Evolutionary conservation across 2,888 invertebrate genomes (phyloP).

Genomic region (Chironomus riparius): DNA sequence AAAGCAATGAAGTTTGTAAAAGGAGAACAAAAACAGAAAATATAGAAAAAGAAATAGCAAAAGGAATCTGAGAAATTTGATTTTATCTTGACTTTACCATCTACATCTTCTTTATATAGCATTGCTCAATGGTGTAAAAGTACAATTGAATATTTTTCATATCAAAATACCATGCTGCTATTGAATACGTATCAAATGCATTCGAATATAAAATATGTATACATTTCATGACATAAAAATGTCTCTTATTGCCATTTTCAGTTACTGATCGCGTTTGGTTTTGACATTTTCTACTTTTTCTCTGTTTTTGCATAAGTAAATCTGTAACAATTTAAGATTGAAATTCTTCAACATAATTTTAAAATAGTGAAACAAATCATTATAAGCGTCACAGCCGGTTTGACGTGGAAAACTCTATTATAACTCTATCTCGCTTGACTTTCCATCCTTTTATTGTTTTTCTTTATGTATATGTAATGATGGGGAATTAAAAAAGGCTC

Average conservation of each 20-base stretch:
- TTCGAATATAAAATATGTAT: not conserved
- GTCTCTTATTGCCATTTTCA: slow-evolving; percentile 22
- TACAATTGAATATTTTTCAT: too few species aligned
- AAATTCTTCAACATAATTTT: not conserved
- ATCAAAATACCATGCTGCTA: not conserved
- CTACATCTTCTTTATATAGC: too few species aligned
- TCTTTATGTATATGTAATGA: slow-evolving; percentile 6
- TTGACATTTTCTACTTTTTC: not conserved
- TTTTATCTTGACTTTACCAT: too few species aligned
- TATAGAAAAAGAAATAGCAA: too few species aligned
- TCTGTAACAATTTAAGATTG: slow-evolving; percentile 24
- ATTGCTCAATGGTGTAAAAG: too few species aligned
- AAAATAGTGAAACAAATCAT: not conserved
- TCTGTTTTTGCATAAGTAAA: slow-evolving; percentile 18
- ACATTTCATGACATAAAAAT: not conserved
- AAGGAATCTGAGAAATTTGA: too few species aligned
- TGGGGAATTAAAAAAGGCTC: not conserved
- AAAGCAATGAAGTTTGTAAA: too few species aligned
- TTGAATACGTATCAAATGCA: slow-evolving; percentile 17
- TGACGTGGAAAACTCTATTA: too few species aligned
- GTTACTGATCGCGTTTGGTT: slow-evolving; percentile 10
- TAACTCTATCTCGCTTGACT: too few species aligned
- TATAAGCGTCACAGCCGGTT: not conserved
- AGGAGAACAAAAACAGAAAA: too few species aligned
- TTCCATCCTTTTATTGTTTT: too few species aligned